A percentile compares a stretch with the other conserved stretches of the same genome.
Evolutionary conservation across 1,140 invertebrate species (phyloP).

Genomic region (Drosophila lacteicornis): DNA sequence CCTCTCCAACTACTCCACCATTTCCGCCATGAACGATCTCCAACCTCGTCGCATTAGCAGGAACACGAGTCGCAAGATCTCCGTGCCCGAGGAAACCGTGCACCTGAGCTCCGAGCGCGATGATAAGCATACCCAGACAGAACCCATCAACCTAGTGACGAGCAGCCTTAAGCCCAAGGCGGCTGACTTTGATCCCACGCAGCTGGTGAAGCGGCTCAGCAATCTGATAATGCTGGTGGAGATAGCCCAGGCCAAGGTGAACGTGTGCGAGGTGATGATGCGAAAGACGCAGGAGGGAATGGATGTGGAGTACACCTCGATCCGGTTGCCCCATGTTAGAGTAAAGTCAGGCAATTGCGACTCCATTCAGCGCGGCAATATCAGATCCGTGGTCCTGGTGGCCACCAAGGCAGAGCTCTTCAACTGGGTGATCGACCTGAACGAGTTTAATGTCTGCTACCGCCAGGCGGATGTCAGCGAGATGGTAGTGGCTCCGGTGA

Average conservation of each 20-base stretch:
- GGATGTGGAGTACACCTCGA: conserved; percentile 50
- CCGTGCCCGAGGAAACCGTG: conserved; percentile 74
- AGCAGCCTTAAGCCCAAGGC: background rate
- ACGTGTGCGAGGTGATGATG: conserved; percentile 61
- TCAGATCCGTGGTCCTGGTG: conserved; percentile 42
- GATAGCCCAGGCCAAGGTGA: conserved; percentile 49
- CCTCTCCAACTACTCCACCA: conserved; percentile 44
- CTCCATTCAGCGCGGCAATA: conserved; percentile 61
- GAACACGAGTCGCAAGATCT: conserved; percentile 54
- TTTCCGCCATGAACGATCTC: conserved; percentile 40
- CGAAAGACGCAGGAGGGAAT: conserved; percentile 10
- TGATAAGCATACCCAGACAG: conserved; percentile 55
- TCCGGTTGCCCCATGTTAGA: conserved; percentile 42
- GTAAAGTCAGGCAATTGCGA: conserved; percentile 59
- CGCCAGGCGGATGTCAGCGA: conserved; percentile 17
- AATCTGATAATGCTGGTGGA: conserved; percentile 61
- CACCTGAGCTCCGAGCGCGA: conserved; percentile 78
- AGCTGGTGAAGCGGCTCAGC: conserved; percentile 41
- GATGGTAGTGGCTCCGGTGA: conserved; percentile 85
- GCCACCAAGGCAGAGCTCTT: conserved; percentile 23
- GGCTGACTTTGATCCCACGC: conserved; percentile 12
- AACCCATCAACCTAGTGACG: conserved; percentile 11
- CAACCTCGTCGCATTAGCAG: conserved; percentile 50
- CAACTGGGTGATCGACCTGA: conserved; percentile 67
- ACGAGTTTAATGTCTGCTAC: conserved; percentile 53